A percentile compares a stretch with the other conserved stretches of the same genome.
These are phyloP conservation scores for Salvelinus fontinalis DNA, from an alignment of 2,113 vertebrate species.

Conservation along the genomic window DNA sequence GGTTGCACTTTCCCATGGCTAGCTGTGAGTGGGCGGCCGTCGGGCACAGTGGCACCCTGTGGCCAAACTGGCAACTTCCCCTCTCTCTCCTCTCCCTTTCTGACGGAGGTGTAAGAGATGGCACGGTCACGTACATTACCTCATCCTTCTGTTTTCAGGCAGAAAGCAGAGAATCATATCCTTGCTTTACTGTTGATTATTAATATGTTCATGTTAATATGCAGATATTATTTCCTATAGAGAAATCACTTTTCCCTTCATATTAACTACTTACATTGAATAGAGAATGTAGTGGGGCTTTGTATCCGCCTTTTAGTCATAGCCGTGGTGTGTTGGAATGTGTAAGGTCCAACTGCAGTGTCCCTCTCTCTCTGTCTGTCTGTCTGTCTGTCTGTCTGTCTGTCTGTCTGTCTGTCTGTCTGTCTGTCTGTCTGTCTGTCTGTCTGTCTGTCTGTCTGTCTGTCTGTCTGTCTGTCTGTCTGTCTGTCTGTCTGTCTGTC, in stretches of 20 bases:
- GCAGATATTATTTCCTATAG: too few species aligned
- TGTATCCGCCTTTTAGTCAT: too few species aligned
- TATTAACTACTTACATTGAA: too few species aligned
- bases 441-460: neutral
- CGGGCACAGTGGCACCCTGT: constrained; percentile 9
- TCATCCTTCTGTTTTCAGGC: neutral
- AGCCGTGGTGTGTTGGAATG: constrained; percentile 1
- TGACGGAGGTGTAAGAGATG: constrained; percentile 27
- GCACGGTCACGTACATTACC: neutral
- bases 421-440: neutral
- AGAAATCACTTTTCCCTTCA: too few species aligned
- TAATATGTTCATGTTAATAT: too few species aligned
- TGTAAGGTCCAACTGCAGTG: neutral
- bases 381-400: constrained; percentile 18
- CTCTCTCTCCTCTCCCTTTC: neutral
- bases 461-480: too few species aligned
- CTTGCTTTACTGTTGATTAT: too few species aligned
- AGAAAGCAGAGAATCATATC: too few species aligned
- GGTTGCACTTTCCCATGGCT: constrained; percentile 42
- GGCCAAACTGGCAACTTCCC: constrained; percentile 33
- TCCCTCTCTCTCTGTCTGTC: neutral
- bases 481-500: too few species aligned
- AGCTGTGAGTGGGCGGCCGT: constrained; percentile 10
- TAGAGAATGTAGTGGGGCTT: too few species aligned
- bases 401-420: constrained; percentile 19